Conservation (phyloP, 1,140 invertebrate genomes). For the Lasaia peninsularis region DNA sequence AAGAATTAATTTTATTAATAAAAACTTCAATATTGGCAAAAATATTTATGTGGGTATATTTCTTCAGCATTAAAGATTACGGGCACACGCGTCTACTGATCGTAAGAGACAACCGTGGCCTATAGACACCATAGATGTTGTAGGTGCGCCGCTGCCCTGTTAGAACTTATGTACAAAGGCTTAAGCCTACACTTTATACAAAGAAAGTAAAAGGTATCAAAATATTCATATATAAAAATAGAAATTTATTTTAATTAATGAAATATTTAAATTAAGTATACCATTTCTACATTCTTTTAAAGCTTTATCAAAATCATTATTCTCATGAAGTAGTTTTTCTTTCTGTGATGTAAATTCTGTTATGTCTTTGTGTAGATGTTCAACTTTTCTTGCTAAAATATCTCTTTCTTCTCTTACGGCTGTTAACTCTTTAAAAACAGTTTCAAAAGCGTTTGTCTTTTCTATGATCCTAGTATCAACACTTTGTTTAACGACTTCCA, state of each 20-base stretch:
- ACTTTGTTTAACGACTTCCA: constrained; percentile 25
- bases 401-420: constrained; percentile 19
- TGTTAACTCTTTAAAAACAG: constrained; percentile 14
- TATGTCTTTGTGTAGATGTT: constrained; percentile 18
- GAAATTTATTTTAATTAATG: constrained; percentile 14
- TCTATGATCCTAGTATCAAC: constrained; percentile 30
- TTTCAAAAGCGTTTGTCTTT: constrained; percentile 28
- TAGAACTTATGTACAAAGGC: too few species aligned
- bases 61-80: too few species aligned
- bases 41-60: too few species aligned
- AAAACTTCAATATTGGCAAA: too few species aligned
- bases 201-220: too few species aligned
- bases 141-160: too few species aligned
- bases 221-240: not conserved
- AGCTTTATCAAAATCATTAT: constrained; percentile 24
- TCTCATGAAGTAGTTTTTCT: constrained; percentile 19
- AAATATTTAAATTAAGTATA: constrained; percentile 23
- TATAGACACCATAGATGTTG: too few species aligned
- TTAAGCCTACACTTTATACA: too few species aligned
- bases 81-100: too few species aligned
- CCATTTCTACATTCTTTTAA: constrained; percentile 35
- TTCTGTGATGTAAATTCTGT: constrained; percentile 19
- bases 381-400: constrained; percentile 18
- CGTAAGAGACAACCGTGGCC: too few species aligned
- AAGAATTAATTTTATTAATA: too few species aligned